Evolutionary conservation across 2,888 invertebrate genomes (phyloP).

Genomic region (Reticulitermes lucifugus): DNA sequence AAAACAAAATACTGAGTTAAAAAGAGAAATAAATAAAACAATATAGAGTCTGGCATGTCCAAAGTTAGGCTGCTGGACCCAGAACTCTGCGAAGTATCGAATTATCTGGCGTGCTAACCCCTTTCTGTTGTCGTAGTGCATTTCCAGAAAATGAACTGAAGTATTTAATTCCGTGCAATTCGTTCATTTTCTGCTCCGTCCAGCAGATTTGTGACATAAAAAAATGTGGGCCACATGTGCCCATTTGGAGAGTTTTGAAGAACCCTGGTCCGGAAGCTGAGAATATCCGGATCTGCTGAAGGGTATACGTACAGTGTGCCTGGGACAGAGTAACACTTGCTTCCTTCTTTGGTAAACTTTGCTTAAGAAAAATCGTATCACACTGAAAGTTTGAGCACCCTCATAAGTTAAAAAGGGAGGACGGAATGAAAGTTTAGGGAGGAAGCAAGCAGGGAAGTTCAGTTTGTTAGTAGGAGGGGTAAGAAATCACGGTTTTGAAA

Average conservation of each 20-base stretch:
- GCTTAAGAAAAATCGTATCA: conserved; percentile 34
- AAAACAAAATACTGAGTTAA: too few relatives aligned
- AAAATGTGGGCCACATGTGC: not conserved
- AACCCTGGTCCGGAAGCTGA: not conserved
- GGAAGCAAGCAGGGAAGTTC: not conserved
- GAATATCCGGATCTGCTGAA: too few relatives aligned
- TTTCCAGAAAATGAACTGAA: too few relatives aligned
- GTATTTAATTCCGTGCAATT: too few relatives aligned
- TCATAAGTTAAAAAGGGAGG: conserved; percentile 17
- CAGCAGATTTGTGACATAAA: not conserved
- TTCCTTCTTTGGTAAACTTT: conserved; percentile 21
- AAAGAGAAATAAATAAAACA: too few relatives aligned
- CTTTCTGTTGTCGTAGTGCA: too few relatives aligned
- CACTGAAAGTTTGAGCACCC: conserved; percentile 34
- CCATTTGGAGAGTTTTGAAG: not conserved
- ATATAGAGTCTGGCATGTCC: too few relatives aligned
- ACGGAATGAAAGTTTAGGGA: not conserved
- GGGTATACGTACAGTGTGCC: not conserved
- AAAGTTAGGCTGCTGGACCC: too few relatives aligned
- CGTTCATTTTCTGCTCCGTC: too few relatives aligned
- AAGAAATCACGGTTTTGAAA: conserved; percentile 15
- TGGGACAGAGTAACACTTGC: conserved; percentile 7
- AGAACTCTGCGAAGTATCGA: too few relatives aligned
- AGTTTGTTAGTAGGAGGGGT: conserved; percentile 23
- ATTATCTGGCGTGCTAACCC: too few relatives aligned